Base-by-base conservation (phyloP, 2,797 vertebrate species). In the Calcarius lapponicus region DNA sequence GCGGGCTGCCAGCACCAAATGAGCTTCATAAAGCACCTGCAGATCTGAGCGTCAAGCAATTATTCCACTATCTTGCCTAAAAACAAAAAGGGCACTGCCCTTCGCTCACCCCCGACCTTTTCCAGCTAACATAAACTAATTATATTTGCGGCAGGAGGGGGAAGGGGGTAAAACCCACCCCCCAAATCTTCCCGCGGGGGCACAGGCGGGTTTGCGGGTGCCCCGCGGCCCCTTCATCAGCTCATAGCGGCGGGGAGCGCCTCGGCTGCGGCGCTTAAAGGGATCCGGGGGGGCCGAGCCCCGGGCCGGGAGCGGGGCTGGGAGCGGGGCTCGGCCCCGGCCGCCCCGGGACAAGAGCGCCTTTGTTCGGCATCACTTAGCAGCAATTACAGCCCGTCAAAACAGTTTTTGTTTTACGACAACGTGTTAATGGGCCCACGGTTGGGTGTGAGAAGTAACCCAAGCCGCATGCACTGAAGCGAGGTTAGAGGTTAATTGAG, bases 51-150 rank as follows among this genome's bases (percentile, higher is more conserved):
- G 93, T 98, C 98, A 97, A 98, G 98, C 97, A 98, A 98, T 98
- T 98, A 98, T 99, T 98, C 97, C 98, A 98, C 98, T 98, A 98
- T 98, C 98, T 98, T 98, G 98, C 98, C 98, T 98, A 98, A 99
- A 98, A 98, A 98, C 97, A 98, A 99, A 98, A 98, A 98, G 98
- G 97, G 97, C 97, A 97, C 97, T 98, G 98, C 98, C 98, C 98
- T 98, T 97, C 95, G 88, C 94, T 97, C 98, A 97, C 98, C 98
- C 98, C 97, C 98, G 98, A 99, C 99, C 99, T 99, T 98, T 98
- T 98, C 97, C 98, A 98, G 98, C 98, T 98, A 99, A 99, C 98
- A 98, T 99, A 99, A 99, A 99, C 99, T 99, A 99, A 99, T 99
- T 99, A 99, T 98, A 98, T 98, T 98, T 98, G 97, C 86, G 84